These are phyloP conservation scores for Pammene fasciana DNA, from an alignment of 2,888 invertebrate genomes.

Conservation along the genomic window DNA sequence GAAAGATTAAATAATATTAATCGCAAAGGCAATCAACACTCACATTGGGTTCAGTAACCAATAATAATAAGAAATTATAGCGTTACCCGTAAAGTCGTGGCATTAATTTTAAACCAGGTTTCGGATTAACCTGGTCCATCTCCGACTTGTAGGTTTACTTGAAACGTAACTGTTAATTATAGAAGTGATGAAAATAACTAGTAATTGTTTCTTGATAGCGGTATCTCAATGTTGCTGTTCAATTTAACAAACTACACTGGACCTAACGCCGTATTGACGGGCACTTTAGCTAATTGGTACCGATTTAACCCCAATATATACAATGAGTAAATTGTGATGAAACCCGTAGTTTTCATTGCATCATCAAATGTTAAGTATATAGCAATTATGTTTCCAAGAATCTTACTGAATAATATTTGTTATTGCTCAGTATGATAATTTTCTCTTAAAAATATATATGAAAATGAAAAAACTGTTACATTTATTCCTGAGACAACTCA, in stretches of 20 bases:
- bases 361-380: constrained; percentile 51
- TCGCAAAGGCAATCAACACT: too few relatives aligned
- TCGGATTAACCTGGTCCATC: constrained; percentile 11
- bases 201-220: not conserved
- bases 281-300: constrained; percentile 52
- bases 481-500: too few relatives aligned
- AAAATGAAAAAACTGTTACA: too few relatives aligned
- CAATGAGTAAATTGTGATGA: constrained; percentile 59
- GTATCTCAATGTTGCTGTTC: constrained; percentile 12
- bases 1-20: too few relatives aligned
- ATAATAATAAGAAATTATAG: not conserved
- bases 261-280: constrained; percentile 19
- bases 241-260: constrained; percentile 14
- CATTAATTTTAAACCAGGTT: constrained; percentile 20
- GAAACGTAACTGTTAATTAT: not conserved
- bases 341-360: constrained; percentile 72
- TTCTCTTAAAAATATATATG: too few relatives aligned
- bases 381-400: too few relatives aligned
- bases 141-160: not conserved
- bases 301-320: constrained; percentile 64
- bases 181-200: not conserved
- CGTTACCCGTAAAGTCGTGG: constrained; percentile 31
- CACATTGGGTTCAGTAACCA: too few relatives aligned
- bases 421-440: too few relatives aligned
- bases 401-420: too few relatives aligned